Evolutionary conservation across 2,797 vertebrate genomes (phyloP).

Genomic region (Microctenopoma steveboyesi): DNA sequence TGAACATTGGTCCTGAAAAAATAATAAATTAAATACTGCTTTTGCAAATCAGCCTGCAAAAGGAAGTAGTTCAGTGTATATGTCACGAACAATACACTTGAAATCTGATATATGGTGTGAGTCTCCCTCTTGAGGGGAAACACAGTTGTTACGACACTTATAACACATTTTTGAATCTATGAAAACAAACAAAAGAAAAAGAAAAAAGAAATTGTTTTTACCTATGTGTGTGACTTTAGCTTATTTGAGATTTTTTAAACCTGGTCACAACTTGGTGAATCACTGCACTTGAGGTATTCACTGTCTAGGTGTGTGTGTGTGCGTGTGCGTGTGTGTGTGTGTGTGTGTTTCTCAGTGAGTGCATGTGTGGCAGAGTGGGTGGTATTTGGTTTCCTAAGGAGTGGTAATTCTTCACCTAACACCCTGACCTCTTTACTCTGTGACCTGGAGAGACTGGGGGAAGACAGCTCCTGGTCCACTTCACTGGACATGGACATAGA

Average conservation of each 20-base stretch:
- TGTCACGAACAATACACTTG: too few relatives aligned
- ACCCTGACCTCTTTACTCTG: constrained; percentile 66
- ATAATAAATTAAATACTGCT: constrained; percentile 15
- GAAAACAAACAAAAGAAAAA: too few relatives aligned
- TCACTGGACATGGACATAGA: constrained; percentile 49
- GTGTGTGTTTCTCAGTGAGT: constrained; percentile 21
- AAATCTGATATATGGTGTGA: constrained; percentile 35
- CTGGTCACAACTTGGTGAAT: constrained; percentile 23
- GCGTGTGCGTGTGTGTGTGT: not conserved
- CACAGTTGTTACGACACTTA: constrained; percentile 24
- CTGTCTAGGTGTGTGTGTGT: constrained; percentile 9
- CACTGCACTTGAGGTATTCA: constrained; percentile 9
- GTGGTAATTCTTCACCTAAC: constrained; percentile 61
- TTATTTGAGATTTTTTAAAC: constrained; percentile 3
- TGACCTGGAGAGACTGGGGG: constrained; percentile 54
- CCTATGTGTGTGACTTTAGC: not conserved
- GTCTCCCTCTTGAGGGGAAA: constrained; percentile 69
- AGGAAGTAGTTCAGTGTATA: not conserved
- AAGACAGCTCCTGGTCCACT: constrained; percentile 55
- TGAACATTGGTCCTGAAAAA: constrained; percentile 24
- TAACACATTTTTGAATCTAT: too few relatives aligned
- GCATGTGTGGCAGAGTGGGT: constrained; percentile 45
- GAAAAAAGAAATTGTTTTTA: not conserved
- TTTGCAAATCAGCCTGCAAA: constrained; percentile 7
- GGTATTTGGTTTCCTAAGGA: constrained; percentile 65